Conservation (phyloP, 2,797 vertebrate species). For the Oreochromis grahami region DNA sequence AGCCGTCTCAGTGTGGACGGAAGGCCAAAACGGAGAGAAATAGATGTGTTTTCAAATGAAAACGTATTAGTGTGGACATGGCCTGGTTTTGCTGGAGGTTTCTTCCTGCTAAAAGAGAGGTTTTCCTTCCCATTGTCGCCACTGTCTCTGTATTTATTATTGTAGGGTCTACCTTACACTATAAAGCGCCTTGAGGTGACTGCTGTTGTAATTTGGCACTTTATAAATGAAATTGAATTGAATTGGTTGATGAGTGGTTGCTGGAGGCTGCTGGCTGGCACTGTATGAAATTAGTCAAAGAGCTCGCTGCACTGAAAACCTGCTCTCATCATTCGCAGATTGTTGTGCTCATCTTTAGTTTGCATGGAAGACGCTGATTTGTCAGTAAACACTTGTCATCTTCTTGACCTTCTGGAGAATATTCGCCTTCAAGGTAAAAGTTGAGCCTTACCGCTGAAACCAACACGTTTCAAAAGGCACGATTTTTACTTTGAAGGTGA, state of each 20-base stretch:
- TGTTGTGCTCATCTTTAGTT: not conserved
- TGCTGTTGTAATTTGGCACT: not conserved
- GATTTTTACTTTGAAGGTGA: not conserved
- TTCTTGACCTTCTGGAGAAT: not conserved
- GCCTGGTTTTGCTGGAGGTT: too few species aligned
- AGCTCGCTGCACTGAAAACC: accelerated
- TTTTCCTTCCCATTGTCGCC: not conserved
- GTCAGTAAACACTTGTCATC: not conserved
- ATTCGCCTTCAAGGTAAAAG: not conserved
- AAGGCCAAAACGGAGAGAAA: too few species aligned
- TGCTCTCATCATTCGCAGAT: not conserved
- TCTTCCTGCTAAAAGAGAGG: too few species aligned
- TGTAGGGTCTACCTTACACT: not conserved
- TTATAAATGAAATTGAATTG: not conserved
- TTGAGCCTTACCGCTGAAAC: not conserved
- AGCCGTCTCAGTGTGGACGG: too few species aligned
- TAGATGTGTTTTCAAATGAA: too few species aligned
- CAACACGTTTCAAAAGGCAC: not conserved
- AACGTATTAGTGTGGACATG: too few species aligned
- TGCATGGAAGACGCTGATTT: accelerated
- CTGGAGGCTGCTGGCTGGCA: not conserved
- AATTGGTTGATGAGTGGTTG: not conserved
- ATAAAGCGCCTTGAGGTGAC: not conserved
- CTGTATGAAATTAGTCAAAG: not conserved
- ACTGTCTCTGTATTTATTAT: not conserved